A percentile compares a stretch with the other conserved stretches of the same genome.
Conservation (phyloP, 2,888 invertebrate genomes). For the Scaptomyza reducta region DNA sequence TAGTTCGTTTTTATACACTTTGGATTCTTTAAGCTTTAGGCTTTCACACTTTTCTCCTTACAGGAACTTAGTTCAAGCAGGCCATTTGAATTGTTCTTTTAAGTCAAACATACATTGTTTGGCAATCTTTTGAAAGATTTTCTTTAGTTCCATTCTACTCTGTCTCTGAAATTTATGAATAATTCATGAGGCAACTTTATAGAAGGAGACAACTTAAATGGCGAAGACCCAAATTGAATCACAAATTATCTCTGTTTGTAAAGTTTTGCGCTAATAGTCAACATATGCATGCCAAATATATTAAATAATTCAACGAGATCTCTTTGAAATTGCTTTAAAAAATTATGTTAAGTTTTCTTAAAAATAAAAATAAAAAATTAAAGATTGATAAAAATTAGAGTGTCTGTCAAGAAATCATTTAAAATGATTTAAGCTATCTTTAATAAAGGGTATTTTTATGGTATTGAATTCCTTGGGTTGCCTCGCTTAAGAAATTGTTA, state of each 20-base stretch:
- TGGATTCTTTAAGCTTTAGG: slow-evolving; percentile 56
- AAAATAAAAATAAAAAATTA: neutral
- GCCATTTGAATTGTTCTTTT: slow-evolving; percentile 21
- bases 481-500: neutral
- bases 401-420: no score
- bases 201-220: slow-evolving; percentile 44
- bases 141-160: slow-evolving; percentile 20
- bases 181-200: slow-evolving; percentile 68
- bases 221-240: slow-evolving; percentile 28
- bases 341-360: neutral
- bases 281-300: slow-evolving; percentile 3
- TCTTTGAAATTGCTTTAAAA: neutral
- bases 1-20: slow-evolving; percentile 60
- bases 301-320: neutral
- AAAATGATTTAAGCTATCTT: neutral
- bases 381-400: no score
- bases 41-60: slow-evolving; percentile 21
- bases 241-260: slow-evolving; percentile 32
- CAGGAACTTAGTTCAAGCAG: slow-evolving; percentile 8
- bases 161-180: slow-evolving; percentile 57
- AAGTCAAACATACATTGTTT: slow-evolving; percentile 21
- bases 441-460: neutral
- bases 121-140: slow-evolving; percentile 39
- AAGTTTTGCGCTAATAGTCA: slow-evolving; percentile 14
- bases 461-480: neutral